Evolutionary conservation across 35 echinoderm and acorn worm genomes (phyloP), one percentile per base, ranked within the genome.

Genomic region (Anneissia japonica): DNA sequence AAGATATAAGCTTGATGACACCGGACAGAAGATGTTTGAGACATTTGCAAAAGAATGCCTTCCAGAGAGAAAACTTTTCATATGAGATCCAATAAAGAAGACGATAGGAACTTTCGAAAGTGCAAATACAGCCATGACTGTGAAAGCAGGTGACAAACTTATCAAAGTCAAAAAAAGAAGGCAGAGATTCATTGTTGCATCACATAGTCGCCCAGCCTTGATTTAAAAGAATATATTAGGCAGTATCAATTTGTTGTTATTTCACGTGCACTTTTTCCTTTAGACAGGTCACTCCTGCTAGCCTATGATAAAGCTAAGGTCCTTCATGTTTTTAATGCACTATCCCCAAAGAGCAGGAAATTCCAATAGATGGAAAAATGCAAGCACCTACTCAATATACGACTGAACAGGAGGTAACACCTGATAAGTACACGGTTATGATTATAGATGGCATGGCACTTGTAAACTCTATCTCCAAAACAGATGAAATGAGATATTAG

Each of bases 371-470:
- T 37, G 36, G 39, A 81, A 81, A 26, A 36, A 81, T 37, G 6
- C n/a, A 37, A 81, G 28, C 29, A 79, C 16, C 32, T 34, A 35
- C 77, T 5, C 79, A 38, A 19, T n/a, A n/a, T n/a, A n/a, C n/a
- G n/a, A 35, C 36, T 38, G 79, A 81, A 26, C 79, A 81, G 40
- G 36, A 37, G n/a, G n/a, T 19, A 39, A 39, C 79, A 81, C 1
- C 79, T 9, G 79, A 81, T 3, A 9, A 81, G 40, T 81, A 81
- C 36, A 81, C 13, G 31, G 36, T 81, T 81, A 38, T 81, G 0
- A 30, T 81, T 41, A 79, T 79, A 79, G 79, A 81, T 81, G 79
- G 79, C 26, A 81, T 81, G 79, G 79, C 79, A 30, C 36, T 81
- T 4, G 79, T 81, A 37, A 81, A 81, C 79, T 81, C 79, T 0